Percentiles rank a stretch among this genome's conserved stretches.
phyloP scores from a whole-genome alignment of 2,888 invertebrate species.

The Didymodactylos carnosus region DNA sequence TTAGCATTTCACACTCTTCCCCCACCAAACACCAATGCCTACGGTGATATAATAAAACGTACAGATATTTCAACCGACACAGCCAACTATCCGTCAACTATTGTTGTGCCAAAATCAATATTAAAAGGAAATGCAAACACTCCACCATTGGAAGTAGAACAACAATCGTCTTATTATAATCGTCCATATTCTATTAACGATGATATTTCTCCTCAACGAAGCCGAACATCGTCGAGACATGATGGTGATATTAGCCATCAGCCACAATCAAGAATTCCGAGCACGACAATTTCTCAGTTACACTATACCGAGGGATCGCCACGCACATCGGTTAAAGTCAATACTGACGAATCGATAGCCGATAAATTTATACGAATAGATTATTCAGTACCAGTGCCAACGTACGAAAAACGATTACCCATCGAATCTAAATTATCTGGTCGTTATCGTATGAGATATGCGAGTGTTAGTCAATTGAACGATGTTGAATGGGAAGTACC shows the following conservation, averaged over 20 bases:
- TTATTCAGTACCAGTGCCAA: not conserved
- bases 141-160: not conserved
- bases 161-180: not conserved
- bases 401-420: not conserved
- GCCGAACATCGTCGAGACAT: not conserved
- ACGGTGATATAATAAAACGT: not conserved
- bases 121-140: not conserved
- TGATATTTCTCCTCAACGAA: no score
- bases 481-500: not conserved
- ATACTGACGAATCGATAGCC: not conserved
- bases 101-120: not conserved
- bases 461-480: not conserved
- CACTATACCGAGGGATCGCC: no score
- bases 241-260: no score
- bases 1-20: not conserved
- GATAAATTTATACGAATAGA: no score
- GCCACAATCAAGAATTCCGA: no score
- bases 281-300: no score
- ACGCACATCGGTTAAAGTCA: not conserved
- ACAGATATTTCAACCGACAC: not conserved
- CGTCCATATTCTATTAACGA: no score
- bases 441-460: not conserved
- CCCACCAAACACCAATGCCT: no score
- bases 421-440: not conserved
- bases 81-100: not conserved